Evolutionary conservation across 1,140 invertebrate species (phyloP).

Genomic region (Melipona quadrifasciata): DNA sequence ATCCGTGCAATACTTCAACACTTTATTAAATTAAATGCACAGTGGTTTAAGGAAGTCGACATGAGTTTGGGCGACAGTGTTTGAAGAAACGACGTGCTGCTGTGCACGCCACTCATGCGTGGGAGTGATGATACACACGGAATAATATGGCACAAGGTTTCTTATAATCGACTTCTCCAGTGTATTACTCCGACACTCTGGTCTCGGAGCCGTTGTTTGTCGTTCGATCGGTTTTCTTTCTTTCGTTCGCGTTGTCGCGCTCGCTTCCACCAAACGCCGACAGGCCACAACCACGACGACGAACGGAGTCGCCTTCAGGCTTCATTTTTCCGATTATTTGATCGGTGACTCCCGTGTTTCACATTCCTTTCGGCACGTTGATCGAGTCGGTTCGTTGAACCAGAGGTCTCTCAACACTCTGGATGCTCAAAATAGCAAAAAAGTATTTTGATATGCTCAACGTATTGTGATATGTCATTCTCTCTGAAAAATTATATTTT

Average conservation of each 20-base stretch:
- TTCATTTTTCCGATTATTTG: slow-evolving; percentile 51
- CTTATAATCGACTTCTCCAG: slow-evolving; percentile 41
- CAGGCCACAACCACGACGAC: neutral
- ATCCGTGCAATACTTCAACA: too few species aligned
- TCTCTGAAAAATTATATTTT: too few species aligned
- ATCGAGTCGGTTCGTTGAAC: neutral
- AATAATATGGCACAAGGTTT: slow-evolving; percentile 60
- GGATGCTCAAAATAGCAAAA: too few species aligned
- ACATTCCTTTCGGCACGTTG: neutral
- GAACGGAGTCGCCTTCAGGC: neutral
- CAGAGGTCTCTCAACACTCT: neutral
- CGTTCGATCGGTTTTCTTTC: slow-evolving; percentile 6
- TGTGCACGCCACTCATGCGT: slow-evolving; percentile 25
- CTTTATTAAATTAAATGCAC: too few species aligned
- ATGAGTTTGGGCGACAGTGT: too few species aligned
- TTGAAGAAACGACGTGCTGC: neutral
- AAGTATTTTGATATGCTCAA: too few species aligned
- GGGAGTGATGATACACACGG: slow-evolving; percentile 58
- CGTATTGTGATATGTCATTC: too few species aligned
- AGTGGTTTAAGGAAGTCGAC: too few species aligned
- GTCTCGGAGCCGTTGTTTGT: slow-evolving; percentile 8
- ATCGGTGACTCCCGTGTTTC: neutral
- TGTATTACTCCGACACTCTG: slow-evolving; percentile 22
- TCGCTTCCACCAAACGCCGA: neutral
- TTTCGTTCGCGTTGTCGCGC: neutral